Conservation (phyloP, 2,113 vertebrate genomes). For the Sclerurus mexicanus region DNA sequence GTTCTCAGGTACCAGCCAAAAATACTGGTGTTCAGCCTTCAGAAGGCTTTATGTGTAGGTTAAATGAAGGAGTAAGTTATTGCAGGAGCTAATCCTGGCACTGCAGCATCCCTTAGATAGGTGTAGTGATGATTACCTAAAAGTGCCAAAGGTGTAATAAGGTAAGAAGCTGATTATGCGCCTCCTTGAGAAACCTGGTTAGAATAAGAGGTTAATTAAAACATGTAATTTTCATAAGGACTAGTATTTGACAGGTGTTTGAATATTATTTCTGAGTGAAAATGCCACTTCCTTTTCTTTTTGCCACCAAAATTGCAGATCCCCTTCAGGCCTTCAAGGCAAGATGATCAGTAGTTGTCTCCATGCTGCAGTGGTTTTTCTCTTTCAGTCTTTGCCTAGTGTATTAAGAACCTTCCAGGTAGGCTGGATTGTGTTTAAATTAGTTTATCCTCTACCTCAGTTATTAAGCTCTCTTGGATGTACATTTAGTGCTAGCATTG, state of each 20-base stretch:
- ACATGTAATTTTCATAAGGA: not conserved
- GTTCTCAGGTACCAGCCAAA: not conserved
- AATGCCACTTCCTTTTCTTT: not conserved
- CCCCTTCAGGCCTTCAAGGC: not conserved
- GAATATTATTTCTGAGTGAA: not conserved
- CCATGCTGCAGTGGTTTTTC: not conserved
- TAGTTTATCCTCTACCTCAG: not conserved
- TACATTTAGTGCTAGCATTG: not conserved
- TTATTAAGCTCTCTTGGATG: not conserved
- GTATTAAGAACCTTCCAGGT: not conserved
- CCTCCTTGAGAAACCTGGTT: not conserved
- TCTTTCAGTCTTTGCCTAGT: not conserved
- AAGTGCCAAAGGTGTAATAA: not conserved
- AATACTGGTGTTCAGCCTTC: not conserved
- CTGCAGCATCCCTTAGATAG: not conserved
- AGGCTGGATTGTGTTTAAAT: not conserved
- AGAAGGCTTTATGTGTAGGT: not conserved
- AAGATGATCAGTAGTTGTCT: not conserved
- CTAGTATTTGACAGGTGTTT: not conserved
- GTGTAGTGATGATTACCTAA: not conserved
- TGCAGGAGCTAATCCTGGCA: not conserved
- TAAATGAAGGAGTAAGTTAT: not conserved
- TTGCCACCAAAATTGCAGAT: not conserved
- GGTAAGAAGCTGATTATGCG: not conserved
- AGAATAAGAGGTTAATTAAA: not conserved